A percentile compares a stretch with the other conserved stretches of the same genome.
These are phyloP conservation scores for Argynnis bischoffii DNA, from an alignment of 2,888 invertebrate genomes.

Conservation along the genomic window DNA sequence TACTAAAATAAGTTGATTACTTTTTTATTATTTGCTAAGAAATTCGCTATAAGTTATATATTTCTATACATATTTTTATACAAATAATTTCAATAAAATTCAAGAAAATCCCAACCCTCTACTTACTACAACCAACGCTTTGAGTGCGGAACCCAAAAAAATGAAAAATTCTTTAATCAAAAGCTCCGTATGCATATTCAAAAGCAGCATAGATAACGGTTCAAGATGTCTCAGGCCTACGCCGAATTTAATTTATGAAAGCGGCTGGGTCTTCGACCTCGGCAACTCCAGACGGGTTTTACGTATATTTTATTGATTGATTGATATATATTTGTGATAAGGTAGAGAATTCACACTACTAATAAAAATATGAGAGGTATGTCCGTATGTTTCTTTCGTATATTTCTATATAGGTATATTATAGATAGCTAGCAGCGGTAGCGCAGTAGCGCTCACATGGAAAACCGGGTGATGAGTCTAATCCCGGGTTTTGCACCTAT, in stretches of 20 bases:
- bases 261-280: conserved; percentile 20
- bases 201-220: conserved; percentile 22
- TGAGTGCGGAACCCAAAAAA: not conserved
- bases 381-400: not conserved
- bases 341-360: not conserved
- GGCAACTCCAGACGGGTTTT: conserved; percentile 11
- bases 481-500: no score
- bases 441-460: no score
- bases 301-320: conserved; percentile 22
- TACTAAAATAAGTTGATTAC: no score
- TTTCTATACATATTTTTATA: no score
- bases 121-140: no score
- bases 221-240: conserved; percentile 14
- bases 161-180: not conserved
- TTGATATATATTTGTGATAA: not conserved
- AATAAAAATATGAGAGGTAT: not conserved
- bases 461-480: no score
- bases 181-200: conserved; percentile 3
- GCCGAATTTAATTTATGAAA: conserved; percentile 23
- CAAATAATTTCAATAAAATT: no score
- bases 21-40: no score
- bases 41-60: no score
- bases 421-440: no score
- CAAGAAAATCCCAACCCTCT: no score
- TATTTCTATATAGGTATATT: no score